phyloP scores from a whole-genome alignment of 2,888 invertebrate species.

The Opisthograptis luteolata region DNA sequence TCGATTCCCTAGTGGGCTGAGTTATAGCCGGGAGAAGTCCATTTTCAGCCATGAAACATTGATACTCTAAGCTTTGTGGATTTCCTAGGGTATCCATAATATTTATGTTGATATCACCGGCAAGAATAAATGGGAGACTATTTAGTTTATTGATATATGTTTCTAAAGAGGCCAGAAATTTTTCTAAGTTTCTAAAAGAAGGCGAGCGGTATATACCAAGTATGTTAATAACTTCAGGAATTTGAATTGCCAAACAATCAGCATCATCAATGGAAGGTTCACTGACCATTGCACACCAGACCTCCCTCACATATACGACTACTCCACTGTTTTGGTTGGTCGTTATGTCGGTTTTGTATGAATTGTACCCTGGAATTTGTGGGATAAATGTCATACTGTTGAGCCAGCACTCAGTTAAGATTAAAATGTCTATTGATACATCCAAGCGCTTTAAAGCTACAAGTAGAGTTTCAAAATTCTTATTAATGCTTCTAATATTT shows the following conservation, averaged over 20 bases:
- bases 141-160: neutral
- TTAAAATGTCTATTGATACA: neutral
- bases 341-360: neutral
- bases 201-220: conserved; percentile 6
- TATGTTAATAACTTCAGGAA: neutral
- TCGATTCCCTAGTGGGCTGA: neutral
- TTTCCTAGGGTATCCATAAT: neutral
- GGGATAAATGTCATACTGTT: neutral
- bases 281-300: neutral
- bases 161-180: conserved; percentile 3
- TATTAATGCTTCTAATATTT: conserved; percentile 1
- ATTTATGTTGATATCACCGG: neutral
- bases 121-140: neutral
- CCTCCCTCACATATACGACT: neutral
- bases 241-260: neutral
- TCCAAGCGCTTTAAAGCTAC: neutral
- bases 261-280: neutral
- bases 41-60: neutral
- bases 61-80: neutral
- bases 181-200: neutral
- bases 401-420: neutral
- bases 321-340: too few relatives aligned
- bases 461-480: neutral
- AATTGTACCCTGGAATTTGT: neutral
- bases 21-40: neutral